Base-by-base conservation (phyloP, 1,140 invertebrate species). In the Scaptomyza hsui region DNA sequence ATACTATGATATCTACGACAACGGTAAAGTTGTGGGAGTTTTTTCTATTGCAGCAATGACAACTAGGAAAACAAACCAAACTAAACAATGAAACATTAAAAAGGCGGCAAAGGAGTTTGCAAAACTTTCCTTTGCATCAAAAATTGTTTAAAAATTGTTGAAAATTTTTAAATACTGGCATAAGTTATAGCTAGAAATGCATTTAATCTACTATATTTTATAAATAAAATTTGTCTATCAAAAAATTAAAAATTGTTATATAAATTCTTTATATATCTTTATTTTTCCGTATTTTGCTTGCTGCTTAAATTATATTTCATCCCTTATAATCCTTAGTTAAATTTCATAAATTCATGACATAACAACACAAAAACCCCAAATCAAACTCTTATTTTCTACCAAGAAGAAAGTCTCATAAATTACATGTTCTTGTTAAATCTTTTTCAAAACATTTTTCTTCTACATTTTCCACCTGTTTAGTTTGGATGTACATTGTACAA, bases 1-100 rank as follows among this genome's bases (percentile, higher is more conserved):
- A 53, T 29, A 55, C 52, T 55, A 65, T 45, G 32, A 39, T 48
- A 65, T 51, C 18, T 29, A 39, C 6, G 37, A 60, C 16, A 29
- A 47, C 29, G 37, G 55, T 24, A 32, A 55, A n/a, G 29, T 62
- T 76, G 81, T 85, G 81, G 82, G 81, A 85, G 81, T 71, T 75
- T 75, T 75, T 67, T 64, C 49, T 49, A 57, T 32, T 55, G 49
- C 24, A 39, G 29, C 57, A 64, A 88, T 81, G 82, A 88, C 81
- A 86, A 88, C 74, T 68, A 78, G 77, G 78, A 81, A 86, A 86
- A 78, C 49, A 24, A 32, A 41, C 26, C 7, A 29, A 29, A 9
- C 26, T 29, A 29, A 29, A 29, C 61, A 63, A 63, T 63, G n/a
- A 51, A 6, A n/a, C 49, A 53, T 16, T 26, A 64, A 42, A 35